phyloP scores from a whole-genome alignment of 2,797 vertebrate genomes.

The Phataginus tetradactyla region DNA sequence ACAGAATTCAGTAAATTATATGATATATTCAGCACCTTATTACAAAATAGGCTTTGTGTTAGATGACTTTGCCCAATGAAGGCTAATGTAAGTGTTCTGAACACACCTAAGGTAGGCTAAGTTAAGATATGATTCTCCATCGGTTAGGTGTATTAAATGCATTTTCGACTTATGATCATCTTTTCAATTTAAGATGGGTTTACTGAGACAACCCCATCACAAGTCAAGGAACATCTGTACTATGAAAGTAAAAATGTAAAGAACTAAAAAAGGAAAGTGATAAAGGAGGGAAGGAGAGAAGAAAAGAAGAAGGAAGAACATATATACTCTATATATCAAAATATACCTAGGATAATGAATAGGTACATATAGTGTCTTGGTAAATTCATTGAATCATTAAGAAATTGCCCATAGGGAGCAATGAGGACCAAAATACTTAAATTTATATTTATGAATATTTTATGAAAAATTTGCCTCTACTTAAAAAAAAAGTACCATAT shows the following conservation, averaged over 20 bases:
- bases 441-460: background rate
- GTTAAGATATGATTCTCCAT: background rate
- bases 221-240: background rate
- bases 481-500: background rate
- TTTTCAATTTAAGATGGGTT: background rate
- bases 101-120: background rate
- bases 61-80: background rate
- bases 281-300: background rate
- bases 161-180: background rate
- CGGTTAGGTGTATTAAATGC: background rate
- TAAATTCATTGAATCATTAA: background rate
- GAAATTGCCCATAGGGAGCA: background rate
- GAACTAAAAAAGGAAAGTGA: background rate
- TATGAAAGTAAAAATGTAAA: background rate
- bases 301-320: background rate
- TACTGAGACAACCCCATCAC: too few relatives aligned
- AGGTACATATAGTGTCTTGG: background rate
- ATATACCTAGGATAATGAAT: background rate
- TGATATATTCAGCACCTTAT: background rate
- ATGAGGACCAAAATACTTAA: background rate
- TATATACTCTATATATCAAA: background rate
- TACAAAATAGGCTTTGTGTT: background rate
- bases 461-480: background rate
- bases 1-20: background rate
- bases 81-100: background rate